Evolutionary conservation across 2,888 invertebrate species (phyloP), one percentile per base, ranked within the genome.

Genomic region (Onchidella celtica): DNA sequence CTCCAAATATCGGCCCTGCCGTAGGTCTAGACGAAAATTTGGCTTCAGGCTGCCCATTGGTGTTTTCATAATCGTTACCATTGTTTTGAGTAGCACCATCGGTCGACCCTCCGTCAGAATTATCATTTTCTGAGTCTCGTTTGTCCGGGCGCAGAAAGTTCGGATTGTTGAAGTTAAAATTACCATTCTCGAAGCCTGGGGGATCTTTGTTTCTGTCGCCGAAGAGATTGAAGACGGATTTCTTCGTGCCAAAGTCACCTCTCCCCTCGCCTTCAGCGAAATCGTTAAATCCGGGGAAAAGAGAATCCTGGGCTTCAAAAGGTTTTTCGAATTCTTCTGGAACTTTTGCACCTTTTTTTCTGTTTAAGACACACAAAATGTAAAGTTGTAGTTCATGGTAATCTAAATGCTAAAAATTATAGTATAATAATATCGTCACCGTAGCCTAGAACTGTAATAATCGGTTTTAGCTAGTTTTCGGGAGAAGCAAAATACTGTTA

Each of bases 81-180:
- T 17, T 47, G 47, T 47, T 47, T 17, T 47, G 47, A 6, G 47
- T 47, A 11, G 6, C 36, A 3, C 68, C 68, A 68, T 36, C 65
- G n/a, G 3, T n/a, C n/a, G 24, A 4, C 2, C 27, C 36, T 6
- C 21, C 21, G 36, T 36, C 69, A n/a, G 2, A 27, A 24, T 47
- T 59, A 6, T 34, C 74, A 11, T 74, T 29, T 14, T 40, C n/a
- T n/a, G n/a, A n/a, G 34, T 29, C 14, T 21, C 34, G 59, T 2
- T 2, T 3, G 21, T 74, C 74, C 11, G 74, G 74, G 4, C 32
- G 11, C 47, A 74, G 74, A 59, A 74, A 74, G 34, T 74, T 59
- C n/a, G 40, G 34, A n/a, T 74, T 74, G 59, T 74, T 74, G 61
- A 74, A 74, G 34, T 74, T 74, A 36, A 74, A 74, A 27, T 74